These are phyloP conservation scores for Crotalus horridus DNA, from an alignment of 2,113 vertebrate species.

Conservation along the genomic window DNA sequence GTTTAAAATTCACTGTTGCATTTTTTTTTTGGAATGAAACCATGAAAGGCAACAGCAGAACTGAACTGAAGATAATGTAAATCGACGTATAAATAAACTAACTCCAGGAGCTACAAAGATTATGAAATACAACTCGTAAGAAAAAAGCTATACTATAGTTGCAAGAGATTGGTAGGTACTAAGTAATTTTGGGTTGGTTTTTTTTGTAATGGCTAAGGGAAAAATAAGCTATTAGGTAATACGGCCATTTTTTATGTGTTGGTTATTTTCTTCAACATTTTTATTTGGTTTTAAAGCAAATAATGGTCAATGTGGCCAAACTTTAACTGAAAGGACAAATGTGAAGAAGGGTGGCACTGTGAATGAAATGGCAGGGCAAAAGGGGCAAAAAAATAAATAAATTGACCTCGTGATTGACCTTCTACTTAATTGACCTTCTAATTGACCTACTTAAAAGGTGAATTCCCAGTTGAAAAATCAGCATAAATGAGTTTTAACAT, in stretches of 20 bases:
- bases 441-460: not conserved
- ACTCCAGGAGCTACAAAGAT: conserved; percentile 29
- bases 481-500: not conserved
- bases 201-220: not conserved
- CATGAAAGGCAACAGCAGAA: conserved; percentile 56
- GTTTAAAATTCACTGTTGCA: conserved; percentile 44
- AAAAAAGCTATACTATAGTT: conserved; percentile 54
- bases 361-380: not conserved
- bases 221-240: conserved; percentile 18
- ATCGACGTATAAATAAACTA: conserved; percentile 39
- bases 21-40: conserved; percentile 65
- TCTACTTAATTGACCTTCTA: not conserved
- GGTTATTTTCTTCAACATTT: conserved; percentile 20
- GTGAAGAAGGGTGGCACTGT: not conserved
- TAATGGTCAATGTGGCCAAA: too few relatives aligned
- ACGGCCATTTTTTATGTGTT: not conserved
- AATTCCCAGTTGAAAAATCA: not conserved
- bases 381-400: not conserved
- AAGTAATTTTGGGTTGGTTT: not conserved
- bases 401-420: not conserved
- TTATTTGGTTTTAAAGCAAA: not conserved
- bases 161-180: conserved; percentile 51
- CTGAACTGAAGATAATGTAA: conserved; percentile 34
- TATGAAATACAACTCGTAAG: conserved; percentile 38
- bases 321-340: not conserved